Evolutionary conservation across 2,888 invertebrate species (phyloP), one percentile per base, ranked within the genome.

Genomic region (Cheilosia variabilis): DNA sequence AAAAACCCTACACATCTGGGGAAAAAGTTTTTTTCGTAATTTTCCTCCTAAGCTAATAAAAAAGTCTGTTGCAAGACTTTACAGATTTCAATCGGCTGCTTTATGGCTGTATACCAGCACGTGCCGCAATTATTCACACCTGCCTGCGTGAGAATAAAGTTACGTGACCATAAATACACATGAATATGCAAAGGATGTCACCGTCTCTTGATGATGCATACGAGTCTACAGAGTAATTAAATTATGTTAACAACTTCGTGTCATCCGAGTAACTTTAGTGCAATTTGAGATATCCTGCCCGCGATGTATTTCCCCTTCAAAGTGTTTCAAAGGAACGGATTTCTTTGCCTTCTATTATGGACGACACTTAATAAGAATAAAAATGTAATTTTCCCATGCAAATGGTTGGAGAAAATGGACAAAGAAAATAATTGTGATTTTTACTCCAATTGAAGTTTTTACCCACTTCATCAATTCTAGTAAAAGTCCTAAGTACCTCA

Each of bases 51-150:
- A 22, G n/a, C 22, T 47, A 68, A 68, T 58, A n/a, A 66, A 60
- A 22, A 15, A 31, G 19, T 55, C 24, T 53, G 62, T 22, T 77
- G 43, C 58, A 15, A 53, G 22, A n/a, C 52, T 15, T 0, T 37
- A 75, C 10, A 22, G 73, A 75, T 57, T 75, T 58, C 50, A 66
- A 66, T 76, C 41, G 66, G 43, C 17, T 34, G 31, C 43, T 66
- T 50, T 17, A 52, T 31, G 34, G 47, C n/a, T 41, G 41, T 37
- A 34, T 47, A 47, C 31, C n/a, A 72, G 55, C 84, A 80, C 84
- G 84, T 86, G 45, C 34, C 24, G 57, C 24, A 57, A 86, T 86
- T 80, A 71, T 86, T 86, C 80, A 80, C 76, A 86, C 80, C 80
- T 72, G 80, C 66, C 75, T 76, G 80, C 45, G 71, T 76, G 55